Evolutionary conservation across 1,140 invertebrate species (phyloP), one percentile per base, ranked within the genome.

Genomic region (Galleria mellonella): DNA sequence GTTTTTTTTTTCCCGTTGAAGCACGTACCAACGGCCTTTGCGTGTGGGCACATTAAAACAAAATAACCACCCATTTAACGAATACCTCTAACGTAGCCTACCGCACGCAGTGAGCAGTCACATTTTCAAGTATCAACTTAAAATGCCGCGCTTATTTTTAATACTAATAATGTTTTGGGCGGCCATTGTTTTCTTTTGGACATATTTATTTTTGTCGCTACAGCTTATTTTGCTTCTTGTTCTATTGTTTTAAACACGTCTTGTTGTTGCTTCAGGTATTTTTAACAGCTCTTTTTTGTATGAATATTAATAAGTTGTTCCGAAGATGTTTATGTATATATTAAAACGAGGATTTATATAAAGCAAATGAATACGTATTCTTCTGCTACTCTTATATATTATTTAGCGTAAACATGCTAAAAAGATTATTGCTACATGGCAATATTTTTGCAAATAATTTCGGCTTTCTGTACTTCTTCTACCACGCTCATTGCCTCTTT

Each of bases 171-270:
- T 53, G 53, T 51, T 62, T 41, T 48, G 31, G 42, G 37, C 13
- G 52, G 12, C 64, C 74, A 81, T 72, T 81, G 69, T 77, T 83
- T 83, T 70, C 65, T 68, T 78, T 72, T 49, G 55, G 65, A 74
- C 67, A 66, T 66, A 71, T 63, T 63, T 61, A 65, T 73, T 78
- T 67, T 69, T 58, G 64, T 62, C 48, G 47, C 42, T 50, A 50
- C 50, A 42, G 47, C 53, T 68, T 73, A 67, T 72, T 70, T 56
- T 62, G 44, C 39, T 72, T 75, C 48, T 41, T 32, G 47, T 17
- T 38, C 43, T 48, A 55, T 54, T 60, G 59, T 59, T 51, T 43
- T 32, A 54, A 45, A 42, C 13, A 14, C 17, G 27, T 39, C 37
- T 37, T 9, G n/a, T 17, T 37, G 35, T 35, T 12, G 13, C 13